Evolutionary conservation across 2,113 vertebrate species (phyloP).

Genomic region (Anser brachyrhynchus): DNA sequence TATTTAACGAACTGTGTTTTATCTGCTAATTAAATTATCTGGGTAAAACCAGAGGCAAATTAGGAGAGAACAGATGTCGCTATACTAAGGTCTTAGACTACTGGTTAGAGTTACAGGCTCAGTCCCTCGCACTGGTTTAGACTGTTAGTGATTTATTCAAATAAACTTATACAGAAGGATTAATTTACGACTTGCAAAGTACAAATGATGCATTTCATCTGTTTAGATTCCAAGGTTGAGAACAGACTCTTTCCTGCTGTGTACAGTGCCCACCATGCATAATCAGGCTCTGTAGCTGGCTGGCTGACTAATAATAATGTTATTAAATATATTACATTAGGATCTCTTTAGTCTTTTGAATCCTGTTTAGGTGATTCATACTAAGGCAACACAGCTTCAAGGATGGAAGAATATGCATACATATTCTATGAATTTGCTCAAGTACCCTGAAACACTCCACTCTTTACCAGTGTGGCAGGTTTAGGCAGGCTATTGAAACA

Average conservation of each 20-base stretch:
- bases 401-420: not conserved
- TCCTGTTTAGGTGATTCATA: not conserved
- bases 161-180: not conserved
- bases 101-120: not conserved
- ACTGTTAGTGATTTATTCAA: not conserved
- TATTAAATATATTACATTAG: not conserved
- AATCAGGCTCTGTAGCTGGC: not conserved
- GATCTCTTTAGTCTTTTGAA: not conserved
- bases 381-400: not conserved
- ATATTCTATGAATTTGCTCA: not conserved
- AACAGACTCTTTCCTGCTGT: not conserved
- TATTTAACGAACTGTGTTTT: not conserved
- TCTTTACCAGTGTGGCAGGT: not conserved
- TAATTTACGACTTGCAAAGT: not conserved
- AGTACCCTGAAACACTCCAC: not conserved
- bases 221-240: not conserved
- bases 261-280: not conserved
- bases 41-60: not conserved
- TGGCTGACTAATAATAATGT: not conserved
- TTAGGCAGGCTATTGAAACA: not conserved
- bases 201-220: not conserved
- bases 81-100: not conserved
- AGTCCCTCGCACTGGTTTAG: not conserved
- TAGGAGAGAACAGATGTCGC: not conserved
- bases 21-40: not conserved